phyloP scores from a whole-genome alignment of 2,113 vertebrate genomes.

The Anguilla rostrata region DNA sequence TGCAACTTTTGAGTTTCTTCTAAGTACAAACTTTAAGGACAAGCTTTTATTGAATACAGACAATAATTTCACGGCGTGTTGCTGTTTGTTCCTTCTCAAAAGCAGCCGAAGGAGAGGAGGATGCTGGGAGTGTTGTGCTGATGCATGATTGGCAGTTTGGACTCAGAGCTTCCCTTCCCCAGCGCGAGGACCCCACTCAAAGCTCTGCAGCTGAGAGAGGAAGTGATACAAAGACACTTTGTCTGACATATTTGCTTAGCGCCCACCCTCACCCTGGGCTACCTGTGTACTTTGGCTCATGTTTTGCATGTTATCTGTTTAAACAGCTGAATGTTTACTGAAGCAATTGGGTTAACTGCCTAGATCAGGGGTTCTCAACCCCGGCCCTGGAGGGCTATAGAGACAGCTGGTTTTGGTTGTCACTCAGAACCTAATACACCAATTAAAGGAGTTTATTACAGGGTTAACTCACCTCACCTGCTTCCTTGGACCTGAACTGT shows the following conservation, averaged over 20 bases:
- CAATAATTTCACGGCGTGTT: neutral
- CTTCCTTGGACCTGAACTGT: no score
- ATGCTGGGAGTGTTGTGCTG: neutral
- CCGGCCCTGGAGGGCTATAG: no score
- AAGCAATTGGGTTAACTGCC: neutral
- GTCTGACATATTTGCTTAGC: neutral
- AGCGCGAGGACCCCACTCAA: neutral
- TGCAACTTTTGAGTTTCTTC: neutral
- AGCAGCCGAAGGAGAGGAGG: neutral
- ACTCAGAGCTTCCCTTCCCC: neutral
- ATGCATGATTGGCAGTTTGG: neutral
- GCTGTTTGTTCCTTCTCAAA: no score
- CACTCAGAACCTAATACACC: no score
- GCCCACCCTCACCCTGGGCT: neutral
- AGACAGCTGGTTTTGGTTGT: no score
- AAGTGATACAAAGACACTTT: neutral
- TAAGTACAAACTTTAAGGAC: no score
- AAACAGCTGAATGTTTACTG: neutral
- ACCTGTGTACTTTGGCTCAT: neutral
- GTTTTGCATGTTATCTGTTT: constrained; percentile 1
- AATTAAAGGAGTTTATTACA: no score
- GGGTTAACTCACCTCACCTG: no score
- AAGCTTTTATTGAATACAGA: neutral
- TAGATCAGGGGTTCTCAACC: no score
- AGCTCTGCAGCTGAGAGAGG: neutral